These are phyloP conservation scores for Galerucella pusilla DNA, from an alignment of 2,888 invertebrate species.

Conservation along the genomic window DNA sequence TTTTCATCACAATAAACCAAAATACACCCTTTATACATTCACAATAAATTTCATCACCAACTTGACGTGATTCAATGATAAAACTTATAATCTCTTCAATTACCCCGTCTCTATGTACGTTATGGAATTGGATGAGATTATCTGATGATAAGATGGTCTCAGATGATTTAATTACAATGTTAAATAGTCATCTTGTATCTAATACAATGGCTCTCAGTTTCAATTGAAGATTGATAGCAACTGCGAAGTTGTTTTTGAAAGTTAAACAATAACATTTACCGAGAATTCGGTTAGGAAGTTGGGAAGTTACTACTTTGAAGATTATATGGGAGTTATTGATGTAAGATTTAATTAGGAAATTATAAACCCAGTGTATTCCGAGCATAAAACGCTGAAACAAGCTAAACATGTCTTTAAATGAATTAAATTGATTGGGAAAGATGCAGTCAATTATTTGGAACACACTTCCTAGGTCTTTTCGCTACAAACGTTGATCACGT, in stretches of 20 bases:
- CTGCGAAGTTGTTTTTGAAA: not conserved
- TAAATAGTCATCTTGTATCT: not conserved
- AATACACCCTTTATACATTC: not conserved
- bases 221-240: not conserved
- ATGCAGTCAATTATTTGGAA: too few species aligned
- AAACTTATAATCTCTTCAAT: not conserved
- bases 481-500: too few species aligned
- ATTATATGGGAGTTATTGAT: too few species aligned
- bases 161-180: not conserved
- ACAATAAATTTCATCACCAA: not conserved
- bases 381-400: too few species aligned
- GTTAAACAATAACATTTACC: not conserved
- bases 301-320: not conserved
- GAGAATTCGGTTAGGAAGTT: not conserved
- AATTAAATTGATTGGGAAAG: too few species aligned
- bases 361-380: too few species aligned
- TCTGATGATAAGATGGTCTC: not conserved
- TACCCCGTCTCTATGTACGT: not conserved
- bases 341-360: too few species aligned
- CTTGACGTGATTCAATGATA: not conserved
- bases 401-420: too few species aligned
- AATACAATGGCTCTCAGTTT: not conserved
- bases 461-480: too few species aligned
- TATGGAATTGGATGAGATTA: not conserved
- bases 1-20: not conserved